These are phyloP conservation scores for Pachypanchax playfairii DNA, from an alignment of 2,113 vertebrate species.

Conservation along the genomic window DNA sequence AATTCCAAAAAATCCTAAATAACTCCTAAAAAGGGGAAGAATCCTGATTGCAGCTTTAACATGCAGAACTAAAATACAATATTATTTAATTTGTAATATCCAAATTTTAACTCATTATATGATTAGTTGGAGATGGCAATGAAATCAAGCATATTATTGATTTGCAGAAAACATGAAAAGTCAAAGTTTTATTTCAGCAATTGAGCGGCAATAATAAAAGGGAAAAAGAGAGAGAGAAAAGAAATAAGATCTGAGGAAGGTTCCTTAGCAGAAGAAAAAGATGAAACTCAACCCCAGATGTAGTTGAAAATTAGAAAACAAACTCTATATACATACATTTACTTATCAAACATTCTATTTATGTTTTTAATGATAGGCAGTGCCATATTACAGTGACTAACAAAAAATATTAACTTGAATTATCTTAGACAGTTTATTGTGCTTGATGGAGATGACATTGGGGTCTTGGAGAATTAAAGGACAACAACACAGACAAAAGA, in stretches of 20 bases:
- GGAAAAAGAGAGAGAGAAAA: background rate
- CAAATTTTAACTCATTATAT: too few species aligned
- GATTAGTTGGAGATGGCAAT: too few species aligned
- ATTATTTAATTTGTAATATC: too few species aligned
- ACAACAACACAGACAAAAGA: conserved; percentile 2
- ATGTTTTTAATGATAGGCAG: conserved; percentile 12
- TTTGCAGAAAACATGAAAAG: too few species aligned
- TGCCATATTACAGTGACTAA: background rate
- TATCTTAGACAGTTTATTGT: background rate
- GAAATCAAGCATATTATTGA: too few species aligned
- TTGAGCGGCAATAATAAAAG: background rate
- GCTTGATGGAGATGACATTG: background rate
- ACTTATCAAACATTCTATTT: conserved; percentile 29
- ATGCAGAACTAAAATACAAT: too few species aligned
- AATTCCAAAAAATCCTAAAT: too few species aligned
- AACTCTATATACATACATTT: conserved; percentile 42
- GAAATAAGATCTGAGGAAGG: conserved; percentile 3
- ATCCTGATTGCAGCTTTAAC: too few species aligned
- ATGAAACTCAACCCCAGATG: conserved; percentile 7
- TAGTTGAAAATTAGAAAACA: conserved; percentile 17
- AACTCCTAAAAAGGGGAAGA: too few species aligned
- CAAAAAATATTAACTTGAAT: conserved; percentile 6
- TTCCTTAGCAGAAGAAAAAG: background rate
- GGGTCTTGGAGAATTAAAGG: background rate
- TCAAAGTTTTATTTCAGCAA: background rate